Conservation (phyloP, 2,888 invertebrate genomes). For the Mechanitis mazaeus region DNA sequence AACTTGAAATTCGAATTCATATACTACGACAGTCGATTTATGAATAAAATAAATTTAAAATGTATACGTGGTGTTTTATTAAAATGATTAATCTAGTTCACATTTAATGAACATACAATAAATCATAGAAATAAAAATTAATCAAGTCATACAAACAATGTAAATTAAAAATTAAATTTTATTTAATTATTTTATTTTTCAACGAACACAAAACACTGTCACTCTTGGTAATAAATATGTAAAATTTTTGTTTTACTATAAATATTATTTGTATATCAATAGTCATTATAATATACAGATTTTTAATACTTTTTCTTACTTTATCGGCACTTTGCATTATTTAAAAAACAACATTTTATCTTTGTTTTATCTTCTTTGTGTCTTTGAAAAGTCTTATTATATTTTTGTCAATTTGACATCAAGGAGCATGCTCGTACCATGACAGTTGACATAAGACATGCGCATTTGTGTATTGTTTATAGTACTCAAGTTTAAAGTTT, state of each 20-base stretch:
- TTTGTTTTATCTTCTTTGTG: not conserved
- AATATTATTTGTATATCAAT: no score
- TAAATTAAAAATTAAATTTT: no score
- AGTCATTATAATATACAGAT: no score
- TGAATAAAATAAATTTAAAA: constrained; percentile 60
- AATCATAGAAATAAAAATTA: not conserved
- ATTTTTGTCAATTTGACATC: not conserved
- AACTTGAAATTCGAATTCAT: constrained; percentile 75
- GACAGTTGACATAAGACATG: not conserved
- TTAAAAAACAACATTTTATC: not conserved
- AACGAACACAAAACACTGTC: no score
- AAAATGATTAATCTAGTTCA: constrained; percentile 17
- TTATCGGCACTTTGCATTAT: no score
- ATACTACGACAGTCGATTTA: constrained; percentile 75
- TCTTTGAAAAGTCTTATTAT: not conserved
- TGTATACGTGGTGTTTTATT: constrained; percentile 28
- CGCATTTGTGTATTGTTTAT: not conserved
- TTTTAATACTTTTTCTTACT: no score
- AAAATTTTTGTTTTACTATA: no score
- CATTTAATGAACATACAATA: not conserved
- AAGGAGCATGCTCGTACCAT: not conserved
- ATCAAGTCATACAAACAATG: not conserved
- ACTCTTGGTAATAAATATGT: no score
- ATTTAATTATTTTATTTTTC: no score
- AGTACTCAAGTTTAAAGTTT: not conserved